phyloP scores from a whole-genome alignment of 2,888 invertebrate genomes.

The Neocrepidodera transversa region DNA sequence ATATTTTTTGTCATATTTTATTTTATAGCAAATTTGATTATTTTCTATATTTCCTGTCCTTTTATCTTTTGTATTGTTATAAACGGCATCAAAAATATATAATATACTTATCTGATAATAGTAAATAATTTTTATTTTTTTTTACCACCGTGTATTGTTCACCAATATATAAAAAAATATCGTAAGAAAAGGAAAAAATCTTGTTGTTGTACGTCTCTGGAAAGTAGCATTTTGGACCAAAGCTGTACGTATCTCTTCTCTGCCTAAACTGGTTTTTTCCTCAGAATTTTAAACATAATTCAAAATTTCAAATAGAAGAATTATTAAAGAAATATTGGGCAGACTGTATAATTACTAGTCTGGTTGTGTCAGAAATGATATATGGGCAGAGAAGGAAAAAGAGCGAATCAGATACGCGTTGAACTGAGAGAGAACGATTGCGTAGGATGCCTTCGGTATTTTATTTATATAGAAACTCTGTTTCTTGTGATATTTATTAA shows the following conservation, averaged over 20 bases:
- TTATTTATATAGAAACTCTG: conserved; percentile 56
- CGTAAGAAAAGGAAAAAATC: no score
- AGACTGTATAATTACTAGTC: conserved; percentile 57
- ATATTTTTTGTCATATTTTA: no score
- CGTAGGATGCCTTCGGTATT: conserved; percentile 53
- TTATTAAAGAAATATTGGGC: conserved; percentile 54
- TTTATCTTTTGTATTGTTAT: no score
- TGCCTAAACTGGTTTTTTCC: conserved; percentile 43
- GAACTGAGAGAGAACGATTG: conserved; percentile 34
- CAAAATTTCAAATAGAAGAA: conserved; percentile 57
- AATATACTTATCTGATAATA: no score
- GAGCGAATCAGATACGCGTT: neutral
- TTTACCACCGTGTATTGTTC: no score
- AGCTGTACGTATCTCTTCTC: conserved; percentile 35
- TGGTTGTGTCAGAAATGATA: conserved; percentile 56
- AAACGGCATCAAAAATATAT: no score
- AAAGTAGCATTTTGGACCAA: conserved; percentile 36
- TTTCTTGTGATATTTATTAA: conserved; percentile 53
- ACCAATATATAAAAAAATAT: no score
- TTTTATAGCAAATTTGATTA: no score
- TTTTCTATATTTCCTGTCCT: no score
- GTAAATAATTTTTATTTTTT: no score
- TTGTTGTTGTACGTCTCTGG: conserved; percentile 10
- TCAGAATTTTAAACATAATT: conserved; percentile 52
- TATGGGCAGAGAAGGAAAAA: conserved; percentile 45